Conservation (phyloP, 1,140 invertebrate genomes). For the Phthorimaea operculella region DNA sequence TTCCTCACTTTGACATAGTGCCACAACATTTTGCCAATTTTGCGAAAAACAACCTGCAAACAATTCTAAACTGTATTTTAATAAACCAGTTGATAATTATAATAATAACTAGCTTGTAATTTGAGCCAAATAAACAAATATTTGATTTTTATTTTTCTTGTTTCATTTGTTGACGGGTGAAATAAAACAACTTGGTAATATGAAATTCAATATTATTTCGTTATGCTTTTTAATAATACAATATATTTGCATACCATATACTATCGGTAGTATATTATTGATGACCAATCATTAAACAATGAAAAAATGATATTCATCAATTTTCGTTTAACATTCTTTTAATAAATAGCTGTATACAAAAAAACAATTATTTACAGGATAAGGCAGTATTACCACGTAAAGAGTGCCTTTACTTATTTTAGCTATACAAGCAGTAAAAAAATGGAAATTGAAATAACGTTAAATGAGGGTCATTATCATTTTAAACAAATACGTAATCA, state of each 20-base stretch:
- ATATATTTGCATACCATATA: constrained; percentile 66
- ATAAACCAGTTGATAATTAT: too few species aligned
- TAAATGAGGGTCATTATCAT: constrained; percentile 49
- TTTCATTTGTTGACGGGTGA: neutral
- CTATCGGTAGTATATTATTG: constrained; percentile 65
- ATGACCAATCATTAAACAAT: constrained; percentile 66
- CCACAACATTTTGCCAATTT: too few species aligned
- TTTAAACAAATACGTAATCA: constrained; percentile 46
- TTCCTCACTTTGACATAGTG: too few species aligned
- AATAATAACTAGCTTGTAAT: too few species aligned
- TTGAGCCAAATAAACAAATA: too few species aligned
- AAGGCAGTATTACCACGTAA: constrained; percentile 66
- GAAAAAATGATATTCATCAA: constrained; percentile 64
- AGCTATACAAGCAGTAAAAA: constrained; percentile 66
- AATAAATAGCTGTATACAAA: constrained; percentile 69
- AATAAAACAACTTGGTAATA: constrained; percentile 60
- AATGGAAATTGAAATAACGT: constrained; percentile 49
- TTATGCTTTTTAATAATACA: constrained; percentile 67
- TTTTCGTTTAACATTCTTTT: constrained; percentile 65
- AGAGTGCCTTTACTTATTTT: constrained; percentile 59
- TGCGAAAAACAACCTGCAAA: too few species aligned
- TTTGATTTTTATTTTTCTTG: too few species aligned
- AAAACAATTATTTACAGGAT: constrained; percentile 67
- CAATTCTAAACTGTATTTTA: too few species aligned
- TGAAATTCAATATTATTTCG: constrained; percentile 69